A percentile compares a stretch with the other conserved stretches of the same genome.
Conservation (phyloP, 1,140 invertebrate genomes). For the Octopus sinensis region DNA sequence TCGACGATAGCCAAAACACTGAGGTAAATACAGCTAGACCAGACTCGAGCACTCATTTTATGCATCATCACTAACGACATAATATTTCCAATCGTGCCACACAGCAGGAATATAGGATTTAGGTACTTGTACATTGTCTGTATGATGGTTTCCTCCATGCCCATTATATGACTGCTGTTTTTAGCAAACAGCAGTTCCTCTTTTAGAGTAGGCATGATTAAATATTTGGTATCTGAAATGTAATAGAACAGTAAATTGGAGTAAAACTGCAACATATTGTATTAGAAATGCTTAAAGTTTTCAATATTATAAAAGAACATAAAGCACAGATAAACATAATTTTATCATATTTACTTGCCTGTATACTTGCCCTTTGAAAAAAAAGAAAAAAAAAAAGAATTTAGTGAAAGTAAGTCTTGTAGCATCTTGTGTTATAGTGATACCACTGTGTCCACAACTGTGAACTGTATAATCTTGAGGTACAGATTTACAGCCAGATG, state of each 20-base stretch:
- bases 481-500: too few species aligned
- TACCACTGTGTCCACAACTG: too few species aligned
- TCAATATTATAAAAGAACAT: too few species aligned
- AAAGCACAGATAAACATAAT: too few species aligned
- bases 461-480: too few species aligned
- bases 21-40: conserved; percentile 55
- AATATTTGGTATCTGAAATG: neutral
- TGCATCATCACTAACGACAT: conserved; percentile 39
- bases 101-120: conserved; percentile 43
- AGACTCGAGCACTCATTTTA: conserved; percentile 41
- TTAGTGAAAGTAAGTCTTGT: too few species aligned
- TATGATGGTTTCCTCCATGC: conserved; percentile 17
- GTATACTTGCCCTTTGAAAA: too few species aligned
- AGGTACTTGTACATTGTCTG: conserved; percentile 32
- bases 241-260: neutral
- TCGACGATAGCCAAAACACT: conserved; percentile 43
- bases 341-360: too few species aligned
- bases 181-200: conserved; percentile 1
- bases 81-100: conserved; percentile 48
- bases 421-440: too few species aligned
- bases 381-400: too few species aligned
- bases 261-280: neutral
- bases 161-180: neutral
- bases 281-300: neutral
- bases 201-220: neutral